Conservation (phyloP, 2,888 invertebrate species). For the Acleris holmiana region DNA sequence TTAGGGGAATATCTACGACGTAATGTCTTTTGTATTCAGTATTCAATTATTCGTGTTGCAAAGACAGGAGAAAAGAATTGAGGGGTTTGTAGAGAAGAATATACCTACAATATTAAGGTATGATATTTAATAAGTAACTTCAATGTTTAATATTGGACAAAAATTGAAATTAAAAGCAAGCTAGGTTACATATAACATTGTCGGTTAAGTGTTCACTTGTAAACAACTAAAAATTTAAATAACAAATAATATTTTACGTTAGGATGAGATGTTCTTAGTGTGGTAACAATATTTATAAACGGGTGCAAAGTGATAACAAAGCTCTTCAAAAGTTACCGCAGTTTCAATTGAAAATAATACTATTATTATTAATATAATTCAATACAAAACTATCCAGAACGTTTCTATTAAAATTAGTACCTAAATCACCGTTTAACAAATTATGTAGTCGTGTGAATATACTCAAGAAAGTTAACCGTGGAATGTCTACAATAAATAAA, state of each 20-base stretch:
- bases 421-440: neutral
- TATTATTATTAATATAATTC: too few species aligned
- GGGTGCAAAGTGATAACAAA: neutral
- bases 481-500: conserved; percentile 10
- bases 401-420: neutral
- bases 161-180: too few species aligned
- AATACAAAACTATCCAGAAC: neutral
- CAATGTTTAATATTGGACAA: too few species aligned
- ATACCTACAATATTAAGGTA: too few species aligned
- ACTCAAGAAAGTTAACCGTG: conserved; percentile 14
- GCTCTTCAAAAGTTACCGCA: neutral
- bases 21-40: conserved; percentile 30
- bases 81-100: neutral
- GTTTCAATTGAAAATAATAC: neutral
- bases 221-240: too few species aligned
- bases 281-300: too few species aligned
- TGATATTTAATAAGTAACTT: too few species aligned
- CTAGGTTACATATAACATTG: too few species aligned
- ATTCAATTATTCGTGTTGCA: conserved; percentile 31
- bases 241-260: too few species aligned
- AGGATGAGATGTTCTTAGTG: too few species aligned
- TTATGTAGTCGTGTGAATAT: neutral
- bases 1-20: conserved; percentile 26
- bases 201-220: too few species aligned
- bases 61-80: neutral